A percentile compares a stretch with the other conserved stretches of the same genome.
Conservation (phyloP, 2,888 invertebrate genomes). For the Drosophila greeni region DNA sequence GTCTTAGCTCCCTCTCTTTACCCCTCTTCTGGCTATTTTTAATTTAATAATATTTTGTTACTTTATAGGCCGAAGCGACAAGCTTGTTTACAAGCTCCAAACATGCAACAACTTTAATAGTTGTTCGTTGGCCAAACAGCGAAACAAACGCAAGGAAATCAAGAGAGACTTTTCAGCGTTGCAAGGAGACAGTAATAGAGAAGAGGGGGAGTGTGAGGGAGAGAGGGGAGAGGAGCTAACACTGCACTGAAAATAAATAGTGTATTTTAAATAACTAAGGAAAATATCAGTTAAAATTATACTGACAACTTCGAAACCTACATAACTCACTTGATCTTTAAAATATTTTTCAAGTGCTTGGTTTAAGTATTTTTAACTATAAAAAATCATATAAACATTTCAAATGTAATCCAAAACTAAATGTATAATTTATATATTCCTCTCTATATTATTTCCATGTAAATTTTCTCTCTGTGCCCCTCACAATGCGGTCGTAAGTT, state of each 20-base stretch:
- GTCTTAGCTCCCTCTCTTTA: conserved; percentile 34
- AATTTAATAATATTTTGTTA: conserved; percentile 70
- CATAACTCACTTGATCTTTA: not conserved
- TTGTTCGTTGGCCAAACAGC: conserved; percentile 34
- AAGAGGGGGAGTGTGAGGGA: not conserved
- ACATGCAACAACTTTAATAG: conserved; percentile 73
- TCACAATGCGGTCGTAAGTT: conserved; percentile 60
- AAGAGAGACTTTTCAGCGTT: conserved; percentile 21
- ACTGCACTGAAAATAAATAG: not conserved
- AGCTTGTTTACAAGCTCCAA: conserved; percentile 71
- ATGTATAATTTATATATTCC: too few species aligned
- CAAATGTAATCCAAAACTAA: too few species aligned
- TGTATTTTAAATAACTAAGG: too few species aligned
- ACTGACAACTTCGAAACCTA: not conserved
- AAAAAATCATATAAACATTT: too few species aligned
- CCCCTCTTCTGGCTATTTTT: conserved; percentile 56
- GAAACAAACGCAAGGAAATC: conserved; percentile 36
- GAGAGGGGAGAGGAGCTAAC: not conserved
- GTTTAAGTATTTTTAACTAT: not conserved
- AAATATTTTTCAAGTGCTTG: not conserved
- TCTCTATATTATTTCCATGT: too few species aligned
- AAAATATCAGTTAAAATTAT: not conserved
- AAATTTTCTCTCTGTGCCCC: not conserved
- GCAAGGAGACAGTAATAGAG: conserved; percentile 33
- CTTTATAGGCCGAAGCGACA: conserved; percentile 70